A percentile compares a stretch with the other conserved stretches of the same genome.
Conservation (phyloP, 2,888 invertebrate species). For the Physocephala rufipes region DNA sequence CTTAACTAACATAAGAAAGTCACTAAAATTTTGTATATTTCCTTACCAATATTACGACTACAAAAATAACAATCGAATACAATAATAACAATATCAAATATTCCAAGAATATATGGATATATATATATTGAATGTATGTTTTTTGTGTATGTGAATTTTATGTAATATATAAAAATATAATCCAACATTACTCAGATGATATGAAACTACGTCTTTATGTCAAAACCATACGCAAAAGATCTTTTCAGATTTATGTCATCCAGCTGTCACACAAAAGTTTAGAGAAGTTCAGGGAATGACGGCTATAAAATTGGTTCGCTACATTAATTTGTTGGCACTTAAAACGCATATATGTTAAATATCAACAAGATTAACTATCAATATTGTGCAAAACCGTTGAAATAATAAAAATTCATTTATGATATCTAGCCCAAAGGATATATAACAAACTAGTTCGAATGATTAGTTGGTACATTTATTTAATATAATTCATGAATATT, state of each 20-base stretch:
- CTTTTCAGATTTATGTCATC: constrained; percentile 8
- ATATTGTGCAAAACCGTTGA: constrained; percentile 12
- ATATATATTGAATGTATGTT: constrained; percentile 27
- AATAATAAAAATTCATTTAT: constrained; percentile 34
- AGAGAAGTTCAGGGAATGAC: constrained; percentile 36
- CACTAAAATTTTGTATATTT: constrained; percentile 1
- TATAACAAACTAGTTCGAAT: no score
- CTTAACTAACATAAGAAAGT: not conserved
- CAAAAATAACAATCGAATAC: constrained; percentile 34
- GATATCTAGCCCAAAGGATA: constrained; percentile 38
- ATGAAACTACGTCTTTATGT: not conserved
- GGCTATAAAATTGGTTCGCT: constrained; percentile 41
- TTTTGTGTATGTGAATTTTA: constrained; percentile 31
- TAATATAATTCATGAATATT: no score
- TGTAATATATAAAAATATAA: constrained; percentile 26
- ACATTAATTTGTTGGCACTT: constrained; percentile 34
- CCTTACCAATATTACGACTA: constrained; percentile 15
- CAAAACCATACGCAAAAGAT: not conserved
- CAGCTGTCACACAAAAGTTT: constrained; percentile 29
- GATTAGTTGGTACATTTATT: no score
- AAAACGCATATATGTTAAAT: constrained; percentile 30
- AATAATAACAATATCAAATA: constrained; percentile 26
- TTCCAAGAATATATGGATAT: constrained; percentile 28
- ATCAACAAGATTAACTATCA: constrained; percentile 19
- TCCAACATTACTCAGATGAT: not conserved